phyloP scores from a whole-genome alignment of 2,888 invertebrate genomes.

The Disparrhopalites patrizii region DNA sequence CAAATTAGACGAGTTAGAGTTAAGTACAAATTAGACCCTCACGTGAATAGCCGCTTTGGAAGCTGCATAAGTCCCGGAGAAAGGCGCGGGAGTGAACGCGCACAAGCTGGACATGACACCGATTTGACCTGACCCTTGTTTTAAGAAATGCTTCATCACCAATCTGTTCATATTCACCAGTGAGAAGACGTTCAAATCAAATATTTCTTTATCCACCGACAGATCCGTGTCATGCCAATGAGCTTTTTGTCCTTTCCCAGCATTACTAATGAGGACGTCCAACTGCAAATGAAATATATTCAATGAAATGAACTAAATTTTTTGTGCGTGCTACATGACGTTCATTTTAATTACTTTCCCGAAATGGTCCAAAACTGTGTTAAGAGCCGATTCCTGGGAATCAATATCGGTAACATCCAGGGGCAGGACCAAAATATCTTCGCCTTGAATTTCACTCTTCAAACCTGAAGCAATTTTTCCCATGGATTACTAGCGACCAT shows the following conservation, averaged over 20 bases:
- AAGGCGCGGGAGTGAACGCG: conserved; percentile 64
- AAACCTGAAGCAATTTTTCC: too few species aligned
- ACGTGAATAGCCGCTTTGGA: conserved; percentile 75
- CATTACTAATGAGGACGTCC: conserved; percentile 75
- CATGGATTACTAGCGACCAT: too few species aligned
- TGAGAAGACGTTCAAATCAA: conserved; percentile 72
- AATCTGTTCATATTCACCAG: conserved; percentile 65
- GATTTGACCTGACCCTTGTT: conserved; percentile 61
- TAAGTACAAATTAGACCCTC: conserved; percentile 49
- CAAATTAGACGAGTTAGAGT: not conserved
- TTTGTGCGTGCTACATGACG: too few species aligned
- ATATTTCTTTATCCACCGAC: conserved; percentile 66
- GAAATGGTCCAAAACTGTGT: too few species aligned
- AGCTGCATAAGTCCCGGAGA: conserved; percentile 66
- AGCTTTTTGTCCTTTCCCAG: conserved; percentile 72
- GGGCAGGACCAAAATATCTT: too few species aligned
- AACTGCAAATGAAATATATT: conserved; percentile 54
- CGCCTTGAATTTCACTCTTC: too few species aligned
- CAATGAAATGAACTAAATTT: too few species aligned
- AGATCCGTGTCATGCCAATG: conserved; percentile 66
- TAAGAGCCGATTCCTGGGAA: too few species aligned
- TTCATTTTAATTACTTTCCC: too few species aligned
- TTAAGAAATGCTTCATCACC: conserved; percentile 63
- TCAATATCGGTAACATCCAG: too few species aligned
- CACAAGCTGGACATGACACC: conserved; percentile 71